Evolutionary conservation across 2,797 vertebrate species (phyloP).

Genomic region (Phalloptychus januarius): DNA sequence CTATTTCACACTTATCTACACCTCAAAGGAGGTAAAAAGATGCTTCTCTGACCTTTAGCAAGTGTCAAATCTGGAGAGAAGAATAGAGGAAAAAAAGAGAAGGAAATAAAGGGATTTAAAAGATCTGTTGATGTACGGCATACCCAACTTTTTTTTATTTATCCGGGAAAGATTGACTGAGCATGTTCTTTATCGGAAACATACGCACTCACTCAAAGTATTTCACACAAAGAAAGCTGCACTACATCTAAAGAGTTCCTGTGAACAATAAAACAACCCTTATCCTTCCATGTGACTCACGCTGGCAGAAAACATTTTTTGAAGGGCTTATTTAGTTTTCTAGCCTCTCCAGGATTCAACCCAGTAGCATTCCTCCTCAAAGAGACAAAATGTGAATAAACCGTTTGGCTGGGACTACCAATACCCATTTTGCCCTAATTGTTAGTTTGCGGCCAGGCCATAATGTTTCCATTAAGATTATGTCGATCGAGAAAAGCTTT

Average conservation of each 20-base stretch:
- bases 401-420: constrained; percentile 18
- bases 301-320: constrained; percentile 7
- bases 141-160: constrained; percentile 73
- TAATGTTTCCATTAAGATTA: constrained; percentile 80
- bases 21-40: constrained; percentile 71
- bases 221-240: constrained; percentile 45
- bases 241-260: constrained; percentile 36
- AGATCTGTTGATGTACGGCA: constrained; percentile 58
- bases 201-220: constrained; percentile 37
- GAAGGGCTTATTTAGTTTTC: constrained; percentile 22
- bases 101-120: constrained; percentile 46
- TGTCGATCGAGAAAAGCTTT: constrained; percentile 77
- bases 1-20: constrained; percentile 81
- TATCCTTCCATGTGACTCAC: constrained; percentile 19
- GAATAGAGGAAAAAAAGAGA: constrained; percentile 40
- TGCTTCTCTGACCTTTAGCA: constrained; percentile 78
- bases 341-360: constrained; percentile 25
- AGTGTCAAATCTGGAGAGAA: constrained; percentile 72
- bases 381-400: constrained; percentile 30
- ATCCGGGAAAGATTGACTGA: constrained; percentile 52
- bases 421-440: constrained; percentile 62
- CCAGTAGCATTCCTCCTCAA: constrained; percentile 22
- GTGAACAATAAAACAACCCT: constrained; percentile 35
- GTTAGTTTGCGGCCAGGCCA: constrained; percentile 63
- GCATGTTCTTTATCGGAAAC: constrained; percentile 64